phyloP scores from a whole-genome alignment of 2,888 invertebrate species.

The Netelia virgata region DNA sequence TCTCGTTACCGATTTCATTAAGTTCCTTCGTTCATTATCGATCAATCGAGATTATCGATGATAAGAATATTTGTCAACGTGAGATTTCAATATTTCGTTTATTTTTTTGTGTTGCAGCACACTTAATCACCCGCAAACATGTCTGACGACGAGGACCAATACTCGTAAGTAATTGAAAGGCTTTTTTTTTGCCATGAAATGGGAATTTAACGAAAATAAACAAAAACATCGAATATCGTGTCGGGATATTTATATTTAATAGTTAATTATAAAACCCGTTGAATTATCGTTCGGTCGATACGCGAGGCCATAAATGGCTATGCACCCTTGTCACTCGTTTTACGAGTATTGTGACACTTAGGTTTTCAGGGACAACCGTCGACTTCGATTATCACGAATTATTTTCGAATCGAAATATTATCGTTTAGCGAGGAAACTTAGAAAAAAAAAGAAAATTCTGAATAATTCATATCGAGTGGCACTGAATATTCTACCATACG shows the following conservation, averaged over 20 bases:
- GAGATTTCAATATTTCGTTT: slow-evolving; percentile 38
- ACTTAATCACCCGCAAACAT: slow-evolving; percentile 90
- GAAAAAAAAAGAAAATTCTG: background rate
- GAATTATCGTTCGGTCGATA: slow-evolving; percentile 6
- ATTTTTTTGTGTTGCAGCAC: slow-evolving; percentile 86
- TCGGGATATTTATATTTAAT: slow-evolving; percentile 2
- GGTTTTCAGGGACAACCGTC: slow-evolving; percentile 56
- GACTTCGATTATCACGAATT: slow-evolving; percentile 23
- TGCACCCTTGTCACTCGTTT: background rate
- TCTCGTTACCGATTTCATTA: no score
- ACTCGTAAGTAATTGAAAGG: slow-evolving; percentile 92
- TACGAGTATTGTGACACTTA: slow-evolving; percentile 50
- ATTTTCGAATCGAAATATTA: slow-evolving; percentile 3
- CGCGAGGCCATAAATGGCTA: slow-evolving; percentile 6
- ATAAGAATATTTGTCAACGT: background rate
- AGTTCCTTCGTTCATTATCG: no score
- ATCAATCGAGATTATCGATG: background rate
- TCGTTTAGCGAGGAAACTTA: background rate
- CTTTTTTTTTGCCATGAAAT: background rate
- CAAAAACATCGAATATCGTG: no score
- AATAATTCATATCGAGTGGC: slow-evolving; percentile 57
- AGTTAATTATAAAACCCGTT: background rate
- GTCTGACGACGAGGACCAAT: slow-evolving; percentile 97
- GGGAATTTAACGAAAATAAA: background rate
- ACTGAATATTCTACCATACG: slow-evolving; percentile 60